phyloP scores from a whole-genome alignment of 2,888 invertebrate genomes.

The Lasioglossum zephyrum region DNA sequence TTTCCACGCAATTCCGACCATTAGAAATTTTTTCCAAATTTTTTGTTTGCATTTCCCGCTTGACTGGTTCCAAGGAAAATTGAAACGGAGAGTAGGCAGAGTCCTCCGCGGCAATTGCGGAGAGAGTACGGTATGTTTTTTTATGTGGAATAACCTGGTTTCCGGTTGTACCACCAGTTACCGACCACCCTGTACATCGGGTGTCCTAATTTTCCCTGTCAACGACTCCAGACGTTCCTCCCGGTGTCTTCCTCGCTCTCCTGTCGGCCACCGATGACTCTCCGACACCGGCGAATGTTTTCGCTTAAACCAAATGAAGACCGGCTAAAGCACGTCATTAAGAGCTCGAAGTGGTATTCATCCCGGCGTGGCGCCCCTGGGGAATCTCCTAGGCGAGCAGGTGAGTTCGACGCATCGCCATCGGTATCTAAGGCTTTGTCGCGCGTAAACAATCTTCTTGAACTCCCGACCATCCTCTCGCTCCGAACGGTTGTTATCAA shows the following conservation, averaged over 20 bases:
- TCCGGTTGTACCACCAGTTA: not conserved
- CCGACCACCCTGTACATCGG: constrained; percentile 55
- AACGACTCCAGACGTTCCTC: constrained; percentile 29
- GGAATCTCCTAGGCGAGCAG: constrained; percentile 35
- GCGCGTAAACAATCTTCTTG: constrained; percentile 60
- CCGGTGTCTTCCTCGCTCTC: constrained; percentile 4
- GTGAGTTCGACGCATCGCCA: constrained; percentile 50
- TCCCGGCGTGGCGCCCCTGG: constrained; percentile 23
- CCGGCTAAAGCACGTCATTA: constrained; percentile 71
- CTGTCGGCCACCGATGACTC: not conserved
- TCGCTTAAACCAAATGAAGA: constrained; percentile 74
- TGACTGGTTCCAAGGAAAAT: not conserved
- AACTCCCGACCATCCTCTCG: not conserved
- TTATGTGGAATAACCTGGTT: not conserved
- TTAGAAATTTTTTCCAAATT: too few species aligned
- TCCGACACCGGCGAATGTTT: constrained; percentile 66
- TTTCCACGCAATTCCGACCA: too few species aligned
- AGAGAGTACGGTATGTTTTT: not conserved
- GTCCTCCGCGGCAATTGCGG: not conserved
- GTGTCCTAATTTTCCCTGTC: constrained; percentile 73
- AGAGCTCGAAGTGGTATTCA: constrained; percentile 69
- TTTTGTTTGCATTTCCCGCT: too few species aligned
- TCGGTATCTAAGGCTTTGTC: constrained; percentile 56
- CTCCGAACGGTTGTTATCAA: constrained; percentile 50
- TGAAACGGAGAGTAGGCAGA: not conserved